Evolutionary conservation across 2,888 invertebrate species (phyloP).

Genomic region (Boloria euphrosyne): DNA sequence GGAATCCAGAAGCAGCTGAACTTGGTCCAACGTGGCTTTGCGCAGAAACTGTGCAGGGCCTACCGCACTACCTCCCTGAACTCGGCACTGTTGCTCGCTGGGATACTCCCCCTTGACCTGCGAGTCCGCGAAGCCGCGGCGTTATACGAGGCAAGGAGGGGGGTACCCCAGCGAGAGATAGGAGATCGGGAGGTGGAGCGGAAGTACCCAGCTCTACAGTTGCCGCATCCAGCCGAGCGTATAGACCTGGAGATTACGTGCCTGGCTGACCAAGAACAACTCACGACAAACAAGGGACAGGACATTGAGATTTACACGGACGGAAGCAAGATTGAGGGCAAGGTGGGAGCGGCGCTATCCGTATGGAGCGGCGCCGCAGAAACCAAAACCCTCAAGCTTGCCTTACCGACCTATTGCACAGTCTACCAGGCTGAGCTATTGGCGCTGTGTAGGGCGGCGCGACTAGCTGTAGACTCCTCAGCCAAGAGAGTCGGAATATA

Average conservation of each 20-base stretch:
- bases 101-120: too few species aligned
- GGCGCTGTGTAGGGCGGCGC: not conserved
- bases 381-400: conserved; percentile 11
- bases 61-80: too few species aligned
- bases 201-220: too few species aligned
- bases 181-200: not conserved
- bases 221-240: not conserved
- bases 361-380: not conserved
- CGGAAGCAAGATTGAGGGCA: not conserved
- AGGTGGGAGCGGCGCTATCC: conserved; percentile 10
- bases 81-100: too few species aligned
- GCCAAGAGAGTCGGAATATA: not conserved
- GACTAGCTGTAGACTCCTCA: not conserved
- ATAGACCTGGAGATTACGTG: too few species aligned
- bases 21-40: too few species aligned
- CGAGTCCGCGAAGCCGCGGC: too few species aligned
- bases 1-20: too few species aligned
- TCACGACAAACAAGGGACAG: not conserved
- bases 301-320: not conserved
- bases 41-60: too few species aligned
- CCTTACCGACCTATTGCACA: conserved; percentile 1
- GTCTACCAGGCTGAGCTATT: conserved; percentile 18
- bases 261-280: not conserved
- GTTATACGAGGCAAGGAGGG: too few species aligned
- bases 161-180: too few species aligned